Evolutionary conservation across 2,888 invertebrate species (phyloP).

Genomic region (Ametastegia equiseti): DNA sequence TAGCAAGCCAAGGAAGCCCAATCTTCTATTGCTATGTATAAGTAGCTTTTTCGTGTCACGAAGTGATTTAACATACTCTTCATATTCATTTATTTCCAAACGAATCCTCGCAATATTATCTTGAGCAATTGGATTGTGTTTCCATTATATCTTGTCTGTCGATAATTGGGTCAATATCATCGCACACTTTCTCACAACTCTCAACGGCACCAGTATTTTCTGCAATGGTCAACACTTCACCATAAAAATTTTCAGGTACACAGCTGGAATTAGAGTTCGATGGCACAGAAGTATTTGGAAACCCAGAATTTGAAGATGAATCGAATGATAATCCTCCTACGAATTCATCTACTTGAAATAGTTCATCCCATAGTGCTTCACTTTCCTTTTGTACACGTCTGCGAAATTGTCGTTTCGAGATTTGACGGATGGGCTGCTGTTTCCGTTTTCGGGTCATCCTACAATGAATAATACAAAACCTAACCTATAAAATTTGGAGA

Average conservation of each 20-base stretch:
- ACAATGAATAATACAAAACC: background rate
- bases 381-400: background rate
- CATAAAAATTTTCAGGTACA: background rate
- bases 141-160: background rate
- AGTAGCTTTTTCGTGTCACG: background rate
- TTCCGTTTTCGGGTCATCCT: background rate
- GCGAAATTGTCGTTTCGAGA: background rate
- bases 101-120: background rate
- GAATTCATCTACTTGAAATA: background rate
- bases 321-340: background rate
- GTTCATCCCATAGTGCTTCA: background rate
- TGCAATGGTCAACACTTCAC: background rate
- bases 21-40: background rate
- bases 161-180: background rate
- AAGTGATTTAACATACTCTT: slow-evolving; percentile 10
- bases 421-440: background rate
- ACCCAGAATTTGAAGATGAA: too few relatives aligned
- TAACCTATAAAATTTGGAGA: background rate
- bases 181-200: background rate
- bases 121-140: slow-evolving; percentile 2
- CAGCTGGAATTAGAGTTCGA: background rate
- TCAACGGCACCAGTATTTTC: background rate
- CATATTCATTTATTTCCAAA: slow-evolving; percentile 1
- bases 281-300: background rate
- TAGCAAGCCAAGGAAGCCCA: background rate